Conservation (phyloP, 2,797 vertebrate genomes). For the Manis crassicaudata region DNA sequence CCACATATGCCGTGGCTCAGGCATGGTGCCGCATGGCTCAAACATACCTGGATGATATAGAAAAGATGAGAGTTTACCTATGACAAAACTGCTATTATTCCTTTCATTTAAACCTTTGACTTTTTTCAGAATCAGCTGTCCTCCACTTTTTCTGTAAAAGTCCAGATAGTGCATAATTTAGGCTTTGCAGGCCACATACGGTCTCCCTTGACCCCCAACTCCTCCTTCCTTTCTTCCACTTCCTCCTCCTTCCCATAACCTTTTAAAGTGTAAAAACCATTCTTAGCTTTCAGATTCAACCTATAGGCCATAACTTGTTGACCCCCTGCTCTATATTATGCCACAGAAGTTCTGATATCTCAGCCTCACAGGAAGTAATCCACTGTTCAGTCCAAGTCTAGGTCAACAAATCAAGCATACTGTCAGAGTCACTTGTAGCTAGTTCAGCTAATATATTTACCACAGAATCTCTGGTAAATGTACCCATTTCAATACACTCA, state of each 20-base stretch:
- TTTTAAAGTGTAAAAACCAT: neutral
- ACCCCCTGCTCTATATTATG: neutral
- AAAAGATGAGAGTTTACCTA: neutral
- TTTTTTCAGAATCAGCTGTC: neutral
- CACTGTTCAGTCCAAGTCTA: neutral
- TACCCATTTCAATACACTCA: neutral
- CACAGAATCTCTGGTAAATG: neutral
- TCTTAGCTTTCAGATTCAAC: neutral
- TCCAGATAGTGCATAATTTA: neutral
- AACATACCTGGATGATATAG: neutral
- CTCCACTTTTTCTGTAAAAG: neutral
- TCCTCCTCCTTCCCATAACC: neutral
- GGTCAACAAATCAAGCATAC: neutral
- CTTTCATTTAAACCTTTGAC: neutral
- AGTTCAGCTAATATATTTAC: neutral
- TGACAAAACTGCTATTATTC: neutral
- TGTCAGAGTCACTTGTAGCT: neutral
- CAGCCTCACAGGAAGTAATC: neutral
- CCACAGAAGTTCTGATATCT: neutral
- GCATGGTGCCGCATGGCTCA: too few relatives aligned
- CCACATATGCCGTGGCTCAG: neutral
- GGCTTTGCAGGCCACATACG: neutral
- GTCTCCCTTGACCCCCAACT: neutral
- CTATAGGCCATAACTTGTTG: neutral
- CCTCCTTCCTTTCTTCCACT: neutral